These are phyloP conservation scores for Geopemphigus sp. DNA, from an alignment of 1,140 invertebrate genomes.

Conservation along the genomic window DNA sequence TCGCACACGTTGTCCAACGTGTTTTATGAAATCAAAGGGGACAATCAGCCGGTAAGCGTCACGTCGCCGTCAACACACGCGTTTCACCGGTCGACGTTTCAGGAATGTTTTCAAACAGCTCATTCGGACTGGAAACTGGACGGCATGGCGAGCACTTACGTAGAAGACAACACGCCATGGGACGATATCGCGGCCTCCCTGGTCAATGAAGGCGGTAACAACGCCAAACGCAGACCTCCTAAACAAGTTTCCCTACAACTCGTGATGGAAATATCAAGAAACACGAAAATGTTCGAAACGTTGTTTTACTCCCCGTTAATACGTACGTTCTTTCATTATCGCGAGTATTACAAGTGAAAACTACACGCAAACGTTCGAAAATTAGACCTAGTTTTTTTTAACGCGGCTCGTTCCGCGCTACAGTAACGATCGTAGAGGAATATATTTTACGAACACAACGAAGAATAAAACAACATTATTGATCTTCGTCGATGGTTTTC, in stretches of 20 bases:
- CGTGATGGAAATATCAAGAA: constrained; percentile 12
- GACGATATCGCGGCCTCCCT: not conserved
- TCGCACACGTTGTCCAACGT: constrained; percentile 26
- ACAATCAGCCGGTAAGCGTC: not conserved
- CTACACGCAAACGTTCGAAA: too few relatives aligned
- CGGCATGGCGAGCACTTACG: not conserved
- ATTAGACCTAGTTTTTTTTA: too few relatives aligned
- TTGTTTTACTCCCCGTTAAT: constrained; percentile 12
- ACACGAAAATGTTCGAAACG: not conserved
- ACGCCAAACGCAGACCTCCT: too few relatives aligned
- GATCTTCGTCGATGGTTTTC: not conserved
- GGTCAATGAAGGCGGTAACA: too few relatives aligned
- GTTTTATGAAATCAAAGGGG: not conserved
- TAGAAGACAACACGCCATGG: not conserved
- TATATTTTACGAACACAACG: too few relatives aligned
- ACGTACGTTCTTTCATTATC: constrained; percentile 2
- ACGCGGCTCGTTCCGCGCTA: too few relatives aligned
- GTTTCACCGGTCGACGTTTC: not conserved
- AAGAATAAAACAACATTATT: too few relatives aligned
- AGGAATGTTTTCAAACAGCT: constrained; percentile 3
- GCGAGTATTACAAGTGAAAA: not conserved
- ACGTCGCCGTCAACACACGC: too few relatives aligned
- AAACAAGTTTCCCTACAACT: not conserved
- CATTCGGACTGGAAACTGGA: constrained; percentile 19
- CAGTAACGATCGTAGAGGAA: too few relatives aligned